A percentile compares a stretch with the other conserved stretches of the same genome.
Evolutionary conservation across 2,888 invertebrate species (phyloP).

Genomic region (Eledona agricola): DNA sequence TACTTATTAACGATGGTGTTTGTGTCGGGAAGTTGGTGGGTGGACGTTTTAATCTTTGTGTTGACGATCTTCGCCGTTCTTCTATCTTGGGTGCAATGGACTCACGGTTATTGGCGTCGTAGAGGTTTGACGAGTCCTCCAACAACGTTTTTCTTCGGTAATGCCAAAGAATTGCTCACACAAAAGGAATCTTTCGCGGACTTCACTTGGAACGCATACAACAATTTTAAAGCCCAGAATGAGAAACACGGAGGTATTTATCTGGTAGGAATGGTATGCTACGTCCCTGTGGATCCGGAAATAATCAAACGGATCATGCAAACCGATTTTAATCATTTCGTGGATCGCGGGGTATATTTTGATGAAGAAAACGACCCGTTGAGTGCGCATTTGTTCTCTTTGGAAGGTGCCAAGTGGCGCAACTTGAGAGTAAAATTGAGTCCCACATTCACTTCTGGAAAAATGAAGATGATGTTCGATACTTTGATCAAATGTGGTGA

Average conservation of each 20-base stretch:
- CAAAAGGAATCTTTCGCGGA: conserved; percentile 20
- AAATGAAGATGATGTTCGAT: conserved; percentile 35
- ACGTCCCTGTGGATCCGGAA: conserved; percentile 50
- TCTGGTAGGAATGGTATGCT: conserved; percentile 56
- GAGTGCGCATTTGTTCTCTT: conserved; percentile 36
- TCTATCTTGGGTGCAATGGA: conserved; percentile 15
- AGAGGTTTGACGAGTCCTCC: conserved; percentile 11
- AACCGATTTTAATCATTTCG: conserved; percentile 54
- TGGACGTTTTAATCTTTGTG: conserved; percentile 1
- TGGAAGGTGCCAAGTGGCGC: conserved; percentile 31
- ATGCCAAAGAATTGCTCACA: conserved; percentile 19
- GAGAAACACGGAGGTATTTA: conserved; percentile 43
- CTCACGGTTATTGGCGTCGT: conserved; percentile 10
- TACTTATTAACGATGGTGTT: conserved; percentile 5
- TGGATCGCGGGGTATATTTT: conserved; percentile 46
- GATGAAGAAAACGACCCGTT: conserved; percentile 35
- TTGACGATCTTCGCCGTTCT: conserved; percentile 4
- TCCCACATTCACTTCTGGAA: conserved; percentile 37
- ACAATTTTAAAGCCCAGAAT: conserved; percentile 7
- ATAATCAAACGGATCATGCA: conserved; percentile 51
- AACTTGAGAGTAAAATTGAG: conserved; percentile 33
- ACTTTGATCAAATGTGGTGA: conserved; percentile 28
- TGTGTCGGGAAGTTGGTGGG: conserved; percentile 5
- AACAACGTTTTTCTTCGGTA: conserved; percentile 18
- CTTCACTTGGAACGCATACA: conserved; percentile 7